A percentile compares a stretch with the other conserved stretches of the same genome.
These are phyloP conservation scores for Drosophila gaucha DNA, from an alignment of 2,888 invertebrate genomes.

Conservation along the genomic window DNA sequence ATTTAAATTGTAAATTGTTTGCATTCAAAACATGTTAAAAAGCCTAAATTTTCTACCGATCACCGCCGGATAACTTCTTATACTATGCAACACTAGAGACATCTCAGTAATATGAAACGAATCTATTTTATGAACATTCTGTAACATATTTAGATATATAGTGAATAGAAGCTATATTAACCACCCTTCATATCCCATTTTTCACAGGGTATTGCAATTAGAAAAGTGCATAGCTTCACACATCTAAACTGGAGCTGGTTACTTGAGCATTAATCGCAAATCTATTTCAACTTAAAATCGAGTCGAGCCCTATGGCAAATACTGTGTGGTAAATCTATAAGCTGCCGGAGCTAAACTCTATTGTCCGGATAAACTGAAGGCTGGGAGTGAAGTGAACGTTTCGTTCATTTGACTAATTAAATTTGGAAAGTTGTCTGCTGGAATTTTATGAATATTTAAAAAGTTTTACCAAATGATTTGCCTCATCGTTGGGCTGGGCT, in stretches of 20 bases:
- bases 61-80: too few relatives aligned
- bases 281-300: slow-evolving; percentile 60
- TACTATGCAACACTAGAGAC: too few relatives aligned
- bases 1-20: too few relatives aligned
- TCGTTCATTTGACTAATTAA: slow-evolving; percentile 78
- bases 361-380: slow-evolving; percentile 27
- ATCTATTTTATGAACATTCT: too few relatives aligned
- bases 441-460: slow-evolving; percentile 79
- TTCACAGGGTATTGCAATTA: slow-evolving; percentile 16
- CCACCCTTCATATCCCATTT: background rate
- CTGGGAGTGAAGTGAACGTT: slow-evolving; percentile 50
- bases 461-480: slow-evolving; percentile 64
- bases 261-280: slow-evolving; percentile 65
- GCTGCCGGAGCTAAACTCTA: slow-evolving; percentile 28
- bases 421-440: slow-evolving; percentile 66
- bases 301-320: slow-evolving; percentile 11
- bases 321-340: slow-evolving; percentile 27
- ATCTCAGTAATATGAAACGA: too few relatives aligned
- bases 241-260: slow-evolving; percentile 16
- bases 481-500: slow-evolving; percentile 24
- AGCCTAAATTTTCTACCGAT: too few relatives aligned
- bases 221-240: slow-evolving; percentile 18
- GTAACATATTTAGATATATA: too few relatives aligned
- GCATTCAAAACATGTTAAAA: too few relatives aligned
- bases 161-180: background rate